A percentile compares a stretch with the other conserved stretches of the same genome.
Evolutionary conservation across 2,888 invertebrate genomes (phyloP).

Genomic region (Coelinius sp.): DNA sequence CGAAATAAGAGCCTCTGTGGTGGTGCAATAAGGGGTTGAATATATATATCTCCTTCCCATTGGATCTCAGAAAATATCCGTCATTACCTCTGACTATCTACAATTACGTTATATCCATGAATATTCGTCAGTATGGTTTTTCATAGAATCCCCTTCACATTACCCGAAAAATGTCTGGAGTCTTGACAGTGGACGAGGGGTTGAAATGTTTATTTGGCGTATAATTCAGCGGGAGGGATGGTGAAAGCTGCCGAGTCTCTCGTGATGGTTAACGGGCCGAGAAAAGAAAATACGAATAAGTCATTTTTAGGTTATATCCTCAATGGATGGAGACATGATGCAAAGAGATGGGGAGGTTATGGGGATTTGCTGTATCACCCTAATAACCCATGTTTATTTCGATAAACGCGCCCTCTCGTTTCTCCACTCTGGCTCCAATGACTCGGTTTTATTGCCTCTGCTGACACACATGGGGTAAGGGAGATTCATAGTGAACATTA

Average conservation of each 20-base stretch:
- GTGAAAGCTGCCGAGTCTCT: neutral
- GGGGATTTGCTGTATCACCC: constrained; percentile 27
- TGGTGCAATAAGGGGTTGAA: neutral
- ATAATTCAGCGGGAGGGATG: constrained; percentile 5
- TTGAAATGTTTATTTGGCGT: constrained; percentile 43
- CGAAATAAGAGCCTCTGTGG: neutral
- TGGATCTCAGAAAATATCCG: constrained; percentile 17
- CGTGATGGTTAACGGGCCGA: constrained; percentile 26
- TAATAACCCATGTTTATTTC: constrained; percentile 43
- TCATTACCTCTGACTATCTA: constrained; percentile 12
- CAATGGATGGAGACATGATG: constrained; percentile 27
- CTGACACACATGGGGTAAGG: neutral
- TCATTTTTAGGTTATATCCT: neutral
- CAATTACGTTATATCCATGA: constrained; percentile 18
- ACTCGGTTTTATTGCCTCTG: constrained; percentile 43
- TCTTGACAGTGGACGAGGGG: constrained; percentile 2
- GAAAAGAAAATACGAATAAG: constrained; percentile 28
- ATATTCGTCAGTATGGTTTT: neutral
- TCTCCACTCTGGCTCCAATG: constrained; percentile 43
- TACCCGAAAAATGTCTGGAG: neutral
- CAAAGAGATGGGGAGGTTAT: constrained; percentile 12
- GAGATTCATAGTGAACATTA: neutral
- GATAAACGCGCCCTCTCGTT: constrained; percentile 42
- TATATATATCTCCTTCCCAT: neutral
- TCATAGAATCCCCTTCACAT: neutral